Conservation (phyloP, 2,113 vertebrate species). For the Zapus hudsonius region DNA sequence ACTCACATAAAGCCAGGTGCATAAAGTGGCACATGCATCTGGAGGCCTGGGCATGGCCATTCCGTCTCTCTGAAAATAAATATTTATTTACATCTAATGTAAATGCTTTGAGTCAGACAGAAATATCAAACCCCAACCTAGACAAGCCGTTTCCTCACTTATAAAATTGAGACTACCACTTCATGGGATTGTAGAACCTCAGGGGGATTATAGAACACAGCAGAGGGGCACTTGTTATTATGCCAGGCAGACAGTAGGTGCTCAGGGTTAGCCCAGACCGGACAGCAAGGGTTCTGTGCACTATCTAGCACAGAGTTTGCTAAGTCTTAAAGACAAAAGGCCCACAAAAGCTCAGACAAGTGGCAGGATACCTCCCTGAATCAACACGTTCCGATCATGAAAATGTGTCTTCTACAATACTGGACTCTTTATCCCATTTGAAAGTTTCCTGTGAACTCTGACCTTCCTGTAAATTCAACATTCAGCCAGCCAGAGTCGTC, state of each 20-base stretch:
- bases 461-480: background rate
- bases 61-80: too few relatives aligned
- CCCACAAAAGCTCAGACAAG: slow-evolving; percentile 19
- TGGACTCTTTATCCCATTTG: background rate
- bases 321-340: slow-evolving; percentile 37
- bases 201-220: too few relatives aligned
- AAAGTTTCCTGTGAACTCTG: background rate
- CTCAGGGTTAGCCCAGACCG: background rate
- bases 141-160: background rate
- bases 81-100: too few relatives aligned
- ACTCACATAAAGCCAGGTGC: too few relatives aligned
- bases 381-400: background rate
- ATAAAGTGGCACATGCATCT: too few relatives aligned
- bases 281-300: background rate
- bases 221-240: background rate
- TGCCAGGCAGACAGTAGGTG: accelerated
- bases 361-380: background rate
- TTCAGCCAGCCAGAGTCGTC: slow-evolving; percentile 11
- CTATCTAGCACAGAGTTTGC: background rate
- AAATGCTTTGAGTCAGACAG: slow-evolving; percentile 34
- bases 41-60: too few relatives aligned
- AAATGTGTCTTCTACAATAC: background rate
- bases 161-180: background rate
- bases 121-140: slow-evolving; percentile 5
- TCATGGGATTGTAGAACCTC: background rate